Conservation (phyloP, 1,140 invertebrate genomes). For the Euwallacea similis region DNA sequence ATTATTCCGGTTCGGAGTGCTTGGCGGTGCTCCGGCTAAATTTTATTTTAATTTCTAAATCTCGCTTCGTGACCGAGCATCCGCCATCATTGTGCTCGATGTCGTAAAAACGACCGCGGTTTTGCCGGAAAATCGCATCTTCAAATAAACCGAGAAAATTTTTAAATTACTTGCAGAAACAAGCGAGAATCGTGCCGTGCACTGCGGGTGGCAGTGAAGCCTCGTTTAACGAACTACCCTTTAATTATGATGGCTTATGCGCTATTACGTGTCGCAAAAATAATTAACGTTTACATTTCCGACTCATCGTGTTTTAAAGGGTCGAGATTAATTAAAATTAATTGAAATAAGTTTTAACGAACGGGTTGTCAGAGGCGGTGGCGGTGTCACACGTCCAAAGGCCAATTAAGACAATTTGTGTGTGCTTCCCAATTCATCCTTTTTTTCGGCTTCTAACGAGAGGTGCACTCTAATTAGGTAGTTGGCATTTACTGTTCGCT, state of each 20-base stretch:
- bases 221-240: no score
- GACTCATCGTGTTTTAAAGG: conserved; percentile 3
- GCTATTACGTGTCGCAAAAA: conserved; percentile 3
- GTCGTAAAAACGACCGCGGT: no score
- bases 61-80: conserved; percentile 20
- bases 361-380: conserved; percentile 40
- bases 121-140: no score
- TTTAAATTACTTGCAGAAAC: no score
- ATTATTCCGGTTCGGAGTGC: conserved; percentile 20
- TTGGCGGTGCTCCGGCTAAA: conserved; percentile 8
- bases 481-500: no score
- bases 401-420: conserved; percentile 40
- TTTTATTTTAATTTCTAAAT: conserved; percentile 32
- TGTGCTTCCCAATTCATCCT: no score
- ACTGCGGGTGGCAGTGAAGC: no score
- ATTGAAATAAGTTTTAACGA: conserved; percentile 49
- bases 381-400: conserved; percentile 39
- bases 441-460: no score
- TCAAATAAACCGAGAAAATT: no score
- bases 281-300: conserved; percentile 9
- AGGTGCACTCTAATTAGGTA: no score
- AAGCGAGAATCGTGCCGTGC: no score
- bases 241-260: background rate
- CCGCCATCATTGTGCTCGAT: no score
- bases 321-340: conserved; percentile 47